phyloP scores from a whole-genome alignment of 1,140 invertebrate genomes.

The Lepidurus packardi region DNA sequence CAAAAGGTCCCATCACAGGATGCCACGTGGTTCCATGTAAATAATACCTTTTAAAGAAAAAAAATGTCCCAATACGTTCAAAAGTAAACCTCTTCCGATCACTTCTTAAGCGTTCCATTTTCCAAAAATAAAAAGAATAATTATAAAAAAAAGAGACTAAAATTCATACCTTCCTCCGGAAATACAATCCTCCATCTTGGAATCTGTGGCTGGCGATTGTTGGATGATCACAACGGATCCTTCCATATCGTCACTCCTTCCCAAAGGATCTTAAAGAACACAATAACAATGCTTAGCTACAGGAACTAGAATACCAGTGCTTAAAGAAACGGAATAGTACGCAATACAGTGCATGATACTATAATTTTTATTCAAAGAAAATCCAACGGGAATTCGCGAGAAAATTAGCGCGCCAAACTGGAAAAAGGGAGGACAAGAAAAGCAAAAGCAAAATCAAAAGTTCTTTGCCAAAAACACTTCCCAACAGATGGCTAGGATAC shows the following conservation, averaged over 20 bases:
- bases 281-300: neutral
- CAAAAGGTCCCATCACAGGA: conserved; percentile 45
- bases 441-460: neutral
- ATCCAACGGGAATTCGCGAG: too few relatives aligned
- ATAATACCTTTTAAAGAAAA: conserved; percentile 38
- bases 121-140: neutral
- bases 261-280: conserved; percentile 28
- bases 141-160: too few relatives aligned
- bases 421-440: neutral
- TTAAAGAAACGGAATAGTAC: too few relatives aligned
- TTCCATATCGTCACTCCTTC: conserved; percentile 34
- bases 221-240: conserved; percentile 34
- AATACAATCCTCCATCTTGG: conserved; percentile 35
- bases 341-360: too few relatives aligned
- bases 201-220: conserved; percentile 25
- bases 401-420: neutral
- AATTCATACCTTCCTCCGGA: conserved; percentile 30
- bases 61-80: neutral
- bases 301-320: neutral
- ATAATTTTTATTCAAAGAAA: too few relatives aligned
- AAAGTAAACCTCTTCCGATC: neutral
- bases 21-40: conserved; percentile 44
- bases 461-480: neutral
- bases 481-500: neutral
- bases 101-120: neutral